A percentile compares a stretch with the other conserved stretches of the same genome.
phyloP scores from a whole-genome alignment of 2,888 invertebrate genomes.

The Lissocephala sabroskyi region DNA sequence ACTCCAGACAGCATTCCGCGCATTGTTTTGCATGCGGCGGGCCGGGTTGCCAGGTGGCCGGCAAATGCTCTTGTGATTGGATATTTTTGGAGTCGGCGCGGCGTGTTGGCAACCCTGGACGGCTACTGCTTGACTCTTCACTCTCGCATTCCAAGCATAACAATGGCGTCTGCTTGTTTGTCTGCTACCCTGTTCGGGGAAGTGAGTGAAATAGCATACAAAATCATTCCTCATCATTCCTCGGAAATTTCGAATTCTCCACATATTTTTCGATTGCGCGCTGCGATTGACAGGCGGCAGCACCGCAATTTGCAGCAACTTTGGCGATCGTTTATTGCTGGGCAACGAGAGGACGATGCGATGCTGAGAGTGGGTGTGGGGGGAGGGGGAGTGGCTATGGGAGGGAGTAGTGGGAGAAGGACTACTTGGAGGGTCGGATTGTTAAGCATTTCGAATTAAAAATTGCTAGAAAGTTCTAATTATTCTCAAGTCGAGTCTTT shows the following conservation, averaged over 20 bases:
- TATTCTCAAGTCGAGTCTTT: no score
- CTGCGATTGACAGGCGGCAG: neutral
- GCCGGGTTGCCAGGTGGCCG: neutral
- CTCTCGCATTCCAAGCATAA: constrained; percentile 55
- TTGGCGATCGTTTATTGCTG: no score
- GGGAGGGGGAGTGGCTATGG: no score
- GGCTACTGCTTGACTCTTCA: constrained; percentile 10
- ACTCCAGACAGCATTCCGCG: no score
- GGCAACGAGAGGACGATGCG: no score
- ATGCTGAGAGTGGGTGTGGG: no score
- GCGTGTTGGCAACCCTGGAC: constrained; percentile 37
- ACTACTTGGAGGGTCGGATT: no score
- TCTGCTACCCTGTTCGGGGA: constrained; percentile 65
- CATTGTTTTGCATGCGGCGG: no score
- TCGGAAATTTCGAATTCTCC: constrained; percentile 69
- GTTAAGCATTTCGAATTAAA: no score
- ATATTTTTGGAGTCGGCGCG: no score
- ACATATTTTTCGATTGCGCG: constrained; percentile 51
- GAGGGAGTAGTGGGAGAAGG: no score
- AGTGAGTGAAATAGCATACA: constrained; percentile 69
- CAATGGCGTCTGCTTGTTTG: constrained; percentile 46
- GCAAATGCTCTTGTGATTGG: neutral
- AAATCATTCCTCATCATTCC: constrained; percentile 67
- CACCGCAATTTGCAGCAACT: neutral
- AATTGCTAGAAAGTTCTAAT: no score